These are phyloP conservation scores for Acestrorhynchus altus DNA, from an alignment of 2,797 vertebrate genomes.

Conservation along the genomic window DNA sequence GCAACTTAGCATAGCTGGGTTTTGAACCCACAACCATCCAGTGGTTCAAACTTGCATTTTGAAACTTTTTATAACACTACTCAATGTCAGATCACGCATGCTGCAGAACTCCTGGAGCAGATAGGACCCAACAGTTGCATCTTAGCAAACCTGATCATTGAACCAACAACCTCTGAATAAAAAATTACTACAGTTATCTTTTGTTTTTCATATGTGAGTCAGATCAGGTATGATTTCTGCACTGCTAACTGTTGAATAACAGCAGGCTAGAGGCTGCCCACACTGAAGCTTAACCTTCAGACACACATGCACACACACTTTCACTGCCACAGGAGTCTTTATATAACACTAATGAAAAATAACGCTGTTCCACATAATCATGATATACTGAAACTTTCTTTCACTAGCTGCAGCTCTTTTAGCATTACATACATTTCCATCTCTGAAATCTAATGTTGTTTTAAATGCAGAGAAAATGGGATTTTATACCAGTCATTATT, in stretches of 20 bases:
- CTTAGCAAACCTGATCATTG: too few relatives aligned
- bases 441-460: neutral
- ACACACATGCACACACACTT: slow-evolving; percentile 1
- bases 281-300: slow-evolving; percentile 35
- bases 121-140: too few relatives aligned
- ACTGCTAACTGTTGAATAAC: slow-evolving; percentile 27
- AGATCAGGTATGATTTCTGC: slow-evolving; percentile 31
- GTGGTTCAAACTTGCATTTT: too few relatives aligned
- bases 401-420: slow-evolving; percentile 18
- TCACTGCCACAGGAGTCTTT: slow-evolving; percentile 37
- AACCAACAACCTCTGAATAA: too few relatives aligned
- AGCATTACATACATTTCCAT: neutral
- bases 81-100: too few relatives aligned
- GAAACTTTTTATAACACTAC: too few relatives aligned
- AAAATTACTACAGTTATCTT: neutral
- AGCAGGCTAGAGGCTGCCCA: slow-evolving; percentile 41
- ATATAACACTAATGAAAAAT: slow-evolving; percentile 53
- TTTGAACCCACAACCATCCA: too few relatives aligned
- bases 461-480: neutral
- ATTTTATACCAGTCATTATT: slow-evolving; percentile 1
- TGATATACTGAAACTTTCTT: slow-evolving; percentile 22
- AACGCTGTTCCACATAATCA: slow-evolving; percentile 39
- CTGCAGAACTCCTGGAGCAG: too few relatives aligned
- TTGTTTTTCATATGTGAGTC: slow-evolving; percentile 25
- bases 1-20: too few relatives aligned